Evolutionary conservation across 2,888 invertebrate species (phyloP).

Genomic region (Calameuta idolon): DNA sequence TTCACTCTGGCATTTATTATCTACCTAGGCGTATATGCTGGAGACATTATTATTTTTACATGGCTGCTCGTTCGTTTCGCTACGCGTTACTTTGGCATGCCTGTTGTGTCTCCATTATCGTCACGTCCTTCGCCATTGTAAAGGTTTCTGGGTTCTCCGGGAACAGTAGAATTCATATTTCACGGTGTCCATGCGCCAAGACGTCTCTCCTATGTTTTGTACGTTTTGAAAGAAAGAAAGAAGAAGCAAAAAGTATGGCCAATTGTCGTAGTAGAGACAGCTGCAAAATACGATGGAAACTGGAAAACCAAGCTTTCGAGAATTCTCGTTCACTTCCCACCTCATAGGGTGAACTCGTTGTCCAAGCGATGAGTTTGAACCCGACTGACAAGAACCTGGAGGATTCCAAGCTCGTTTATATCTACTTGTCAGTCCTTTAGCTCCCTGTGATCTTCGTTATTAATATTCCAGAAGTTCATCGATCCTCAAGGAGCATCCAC

Average conservation of each 20-base stretch:
- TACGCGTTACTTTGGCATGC: neutral
- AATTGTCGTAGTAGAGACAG: neutral
- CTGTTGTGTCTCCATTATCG: neutral
- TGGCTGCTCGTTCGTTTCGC: neutral
- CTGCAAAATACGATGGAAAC: neutral
- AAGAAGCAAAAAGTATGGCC: neutral
- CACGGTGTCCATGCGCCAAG: neutral
- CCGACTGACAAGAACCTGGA: neutral
- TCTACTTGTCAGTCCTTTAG: neutral
- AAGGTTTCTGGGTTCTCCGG: neutral
- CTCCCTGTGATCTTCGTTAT: neutral
- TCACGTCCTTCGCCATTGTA: neutral
- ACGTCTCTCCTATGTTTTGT: neutral
- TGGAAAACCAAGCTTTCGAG: neutral
- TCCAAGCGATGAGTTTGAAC: neutral
- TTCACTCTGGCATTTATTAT: neutral
- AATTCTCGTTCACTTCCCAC: neutral
- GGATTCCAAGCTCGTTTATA: neutral
- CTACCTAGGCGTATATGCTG: neutral
- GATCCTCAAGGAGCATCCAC: neutral
- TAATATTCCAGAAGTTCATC: neutral
- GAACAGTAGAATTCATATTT: neutral
- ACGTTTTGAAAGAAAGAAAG: neutral
- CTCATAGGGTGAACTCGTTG: neutral
- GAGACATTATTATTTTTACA: neutral